Percentiles rank a stretch among this genome's conserved stretches.
phyloP scores from a whole-genome alignment of 2,797 vertebrate species.

The Morus bassanus region DNA sequence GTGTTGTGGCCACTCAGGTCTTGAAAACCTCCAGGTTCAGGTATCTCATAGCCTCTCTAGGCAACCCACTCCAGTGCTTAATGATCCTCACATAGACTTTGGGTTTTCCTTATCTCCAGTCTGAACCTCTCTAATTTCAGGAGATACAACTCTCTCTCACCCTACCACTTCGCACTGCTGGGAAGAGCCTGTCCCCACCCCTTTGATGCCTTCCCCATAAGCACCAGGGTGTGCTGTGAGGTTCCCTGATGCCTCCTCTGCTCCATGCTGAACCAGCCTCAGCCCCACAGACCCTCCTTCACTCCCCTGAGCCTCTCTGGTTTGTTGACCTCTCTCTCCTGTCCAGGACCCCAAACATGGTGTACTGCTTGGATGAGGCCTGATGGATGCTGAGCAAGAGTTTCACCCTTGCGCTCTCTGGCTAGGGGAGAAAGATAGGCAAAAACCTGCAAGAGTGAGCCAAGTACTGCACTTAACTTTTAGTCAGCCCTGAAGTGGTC shows the following conservation, averaged over 20 bases:
- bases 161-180: too few relatives aligned
- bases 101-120: not conserved
- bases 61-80: not conserved
- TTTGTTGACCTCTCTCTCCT: not conserved
- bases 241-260: not conserved
- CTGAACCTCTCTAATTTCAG: not conserved
- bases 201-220: not conserved
- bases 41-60: not conserved
- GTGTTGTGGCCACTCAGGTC: not conserved
- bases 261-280: not conserved
- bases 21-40: not conserved
- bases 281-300: not conserved
- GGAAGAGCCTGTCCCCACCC: not conserved
- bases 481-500: not conserved
- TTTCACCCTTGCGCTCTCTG: not conserved
- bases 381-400: not conserved
- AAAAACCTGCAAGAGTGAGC: not conserved
- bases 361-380: not conserved
- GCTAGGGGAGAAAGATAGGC: not conserved
- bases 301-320: not conserved
- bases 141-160: not conserved
- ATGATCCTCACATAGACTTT: not conserved
- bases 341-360: too few relatives aligned
- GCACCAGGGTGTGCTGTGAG: not conserved
- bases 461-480: not conserved